Conservation (phyloP, 2,797 vertebrate species). For the Enteromius fasciolatus region DNA sequence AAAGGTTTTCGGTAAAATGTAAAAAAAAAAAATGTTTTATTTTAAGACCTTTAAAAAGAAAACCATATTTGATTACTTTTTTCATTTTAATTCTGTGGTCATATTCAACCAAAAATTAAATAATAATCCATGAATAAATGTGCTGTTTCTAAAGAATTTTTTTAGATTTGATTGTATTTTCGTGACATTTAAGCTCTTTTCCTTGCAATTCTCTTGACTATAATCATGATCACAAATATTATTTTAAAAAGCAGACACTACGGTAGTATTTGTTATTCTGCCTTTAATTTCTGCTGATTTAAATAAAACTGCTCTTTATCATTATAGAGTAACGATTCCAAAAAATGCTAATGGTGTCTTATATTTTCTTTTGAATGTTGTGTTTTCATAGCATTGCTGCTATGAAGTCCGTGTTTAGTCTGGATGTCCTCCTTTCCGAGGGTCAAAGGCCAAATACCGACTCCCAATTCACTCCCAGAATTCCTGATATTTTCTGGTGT, state of each 20-base stretch:
- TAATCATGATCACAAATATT: background rate
- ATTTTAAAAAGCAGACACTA: background rate
- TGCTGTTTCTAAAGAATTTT: background rate
- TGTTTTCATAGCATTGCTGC: background rate
- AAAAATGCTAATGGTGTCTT: background rate
- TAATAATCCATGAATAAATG: background rate
- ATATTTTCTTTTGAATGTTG: background rate
- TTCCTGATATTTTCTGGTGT: constrained; percentile 36
- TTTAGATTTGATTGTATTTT: background rate
- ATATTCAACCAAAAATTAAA: background rate
- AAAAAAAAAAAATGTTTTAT: background rate
- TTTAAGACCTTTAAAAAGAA: background rate
- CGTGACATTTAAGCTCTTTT: background rate
- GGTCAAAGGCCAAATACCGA: constrained; percentile 57
- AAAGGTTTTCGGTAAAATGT: background rate
- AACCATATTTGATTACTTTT: background rate
- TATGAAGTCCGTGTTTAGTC: background rate
- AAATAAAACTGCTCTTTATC: background rate
- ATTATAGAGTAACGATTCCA: background rate
- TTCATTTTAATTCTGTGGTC: background rate
- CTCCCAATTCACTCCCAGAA: constrained; percentile 51
- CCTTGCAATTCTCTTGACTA: background rate
- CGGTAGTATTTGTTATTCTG: background rate
- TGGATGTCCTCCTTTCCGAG: background rate
- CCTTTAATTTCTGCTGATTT: background rate